These are phyloP conservation scores for Formica exsecta DNA, from an alignment of 1,140 invertebrate genomes.

Conservation along the genomic window DNA sequence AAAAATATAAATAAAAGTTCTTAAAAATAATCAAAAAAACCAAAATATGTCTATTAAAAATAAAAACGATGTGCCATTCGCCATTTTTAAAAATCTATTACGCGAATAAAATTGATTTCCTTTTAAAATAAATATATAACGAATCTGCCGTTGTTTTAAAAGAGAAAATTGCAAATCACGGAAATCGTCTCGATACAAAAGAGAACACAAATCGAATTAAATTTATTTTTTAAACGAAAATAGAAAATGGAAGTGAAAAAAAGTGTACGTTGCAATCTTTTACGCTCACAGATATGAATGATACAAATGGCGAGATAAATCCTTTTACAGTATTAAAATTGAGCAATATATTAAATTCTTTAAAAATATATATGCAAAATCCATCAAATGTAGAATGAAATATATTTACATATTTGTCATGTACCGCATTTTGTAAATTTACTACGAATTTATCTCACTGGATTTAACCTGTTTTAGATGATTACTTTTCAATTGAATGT, in stretches of 20 bases:
- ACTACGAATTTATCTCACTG: constrained; percentile 22
- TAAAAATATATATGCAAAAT: constrained; percentile 36
- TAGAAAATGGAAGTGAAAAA: background rate
- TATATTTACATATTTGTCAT: constrained; percentile 3
- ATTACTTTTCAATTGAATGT: constrained; percentile 1
- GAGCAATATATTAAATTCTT: constrained; percentile 34
- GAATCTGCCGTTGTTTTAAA: background rate
- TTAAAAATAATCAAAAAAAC: background rate
- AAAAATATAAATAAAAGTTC: background rate
- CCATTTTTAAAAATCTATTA: background rate
- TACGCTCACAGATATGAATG: constrained; percentile 7
- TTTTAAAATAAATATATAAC: background rate
- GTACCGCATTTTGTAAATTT: constrained; percentile 27
- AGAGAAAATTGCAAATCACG: background rate
- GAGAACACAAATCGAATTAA: background rate
- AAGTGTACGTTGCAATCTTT: background rate
- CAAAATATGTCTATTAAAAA: background rate
- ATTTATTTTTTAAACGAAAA: constrained; percentile 19
- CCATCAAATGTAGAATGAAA: constrained; percentile 19
- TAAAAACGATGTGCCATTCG: background rate
- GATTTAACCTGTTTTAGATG: constrained; percentile 31
- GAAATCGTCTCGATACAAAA: background rate
- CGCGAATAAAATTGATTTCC: background rate
- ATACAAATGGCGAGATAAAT: constrained; percentile 32
- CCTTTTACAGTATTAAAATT: constrained; percentile 27